phyloP scores from a whole-genome alignment of 2,113 vertebrate genomes.

The Eleginops maclovinus region DNA sequence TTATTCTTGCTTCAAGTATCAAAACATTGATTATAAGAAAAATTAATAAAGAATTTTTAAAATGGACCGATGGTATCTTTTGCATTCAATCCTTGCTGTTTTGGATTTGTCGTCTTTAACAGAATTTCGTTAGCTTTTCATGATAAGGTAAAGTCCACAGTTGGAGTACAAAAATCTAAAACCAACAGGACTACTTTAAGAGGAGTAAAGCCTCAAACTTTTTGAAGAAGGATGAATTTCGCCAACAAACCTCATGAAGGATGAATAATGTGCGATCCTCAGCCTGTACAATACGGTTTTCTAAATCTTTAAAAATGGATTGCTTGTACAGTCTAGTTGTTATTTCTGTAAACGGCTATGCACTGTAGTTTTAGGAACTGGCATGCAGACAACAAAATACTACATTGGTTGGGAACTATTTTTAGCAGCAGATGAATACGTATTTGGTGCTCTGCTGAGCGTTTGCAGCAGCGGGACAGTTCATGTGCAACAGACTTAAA shows the following conservation, averaged over 20 bases:
- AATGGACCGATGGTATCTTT: constrained; percentile 23
- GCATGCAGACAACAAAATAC: background rate
- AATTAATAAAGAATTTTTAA: constrained; percentile 83
- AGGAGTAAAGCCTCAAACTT: background rate
- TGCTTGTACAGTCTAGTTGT: background rate
- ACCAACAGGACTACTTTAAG: background rate
- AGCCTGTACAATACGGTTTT: background rate
- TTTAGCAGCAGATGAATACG: no score
- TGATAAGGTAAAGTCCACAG: background rate
- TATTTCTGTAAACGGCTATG: background rate
- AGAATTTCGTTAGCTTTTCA: background rate
- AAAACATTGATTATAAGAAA: constrained; percentile 82
- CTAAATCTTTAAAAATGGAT: background rate
- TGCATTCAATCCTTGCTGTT: background rate
- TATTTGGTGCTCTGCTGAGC: background rate
- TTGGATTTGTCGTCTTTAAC: background rate
- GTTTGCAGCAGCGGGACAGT: background rate
- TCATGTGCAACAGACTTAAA: background rate
- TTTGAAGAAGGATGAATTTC: background rate
- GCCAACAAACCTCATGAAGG: background rate
- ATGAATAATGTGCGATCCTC: background rate
- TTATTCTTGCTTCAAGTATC: constrained; percentile 83
- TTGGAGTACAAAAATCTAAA: background rate
- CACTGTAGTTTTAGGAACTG: background rate
- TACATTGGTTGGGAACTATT: background rate